These are phyloP conservation scores for Rhinatrema bivittatum DNA, from an alignment of 2,797 vertebrate genomes.

Conservation along the genomic window DNA sequence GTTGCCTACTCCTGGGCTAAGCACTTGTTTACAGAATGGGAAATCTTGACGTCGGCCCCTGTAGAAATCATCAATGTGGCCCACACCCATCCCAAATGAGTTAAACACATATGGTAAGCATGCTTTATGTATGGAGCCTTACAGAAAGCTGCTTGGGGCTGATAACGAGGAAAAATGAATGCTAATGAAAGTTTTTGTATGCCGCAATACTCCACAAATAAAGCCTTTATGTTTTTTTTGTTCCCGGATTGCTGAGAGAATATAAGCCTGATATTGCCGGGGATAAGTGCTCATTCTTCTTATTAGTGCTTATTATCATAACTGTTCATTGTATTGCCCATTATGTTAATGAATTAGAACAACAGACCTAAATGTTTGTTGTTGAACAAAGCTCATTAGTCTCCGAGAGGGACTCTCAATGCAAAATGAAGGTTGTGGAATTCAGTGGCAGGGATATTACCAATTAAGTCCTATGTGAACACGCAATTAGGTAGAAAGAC, in stretches of 20 bases:
- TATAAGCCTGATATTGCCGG: constrained; percentile 8
- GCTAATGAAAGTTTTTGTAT: neutral
- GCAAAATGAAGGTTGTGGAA: constrained; percentile 33
- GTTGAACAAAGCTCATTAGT: constrained; percentile 48
- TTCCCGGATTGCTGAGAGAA: constrained; percentile 1
- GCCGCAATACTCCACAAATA: neutral
- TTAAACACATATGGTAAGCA: too few species aligned
- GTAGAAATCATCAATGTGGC: too few species aligned
- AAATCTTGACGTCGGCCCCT: too few species aligned
- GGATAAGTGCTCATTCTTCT: constrained; percentile 31
- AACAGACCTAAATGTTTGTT: constrained; percentile 48
- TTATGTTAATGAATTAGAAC: constrained; percentile 58
- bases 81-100: too few species aligned
- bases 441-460: constrained; percentile 39
- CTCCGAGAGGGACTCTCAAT: constrained; percentile 29
- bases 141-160: too few species aligned
- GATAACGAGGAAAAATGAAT: neutral
- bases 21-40: too few species aligned
- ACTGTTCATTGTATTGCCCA: constrained; percentile 37
- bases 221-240: neutral
- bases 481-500: constrained; percentile 48
- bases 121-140: too few species aligned
- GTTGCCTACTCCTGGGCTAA: too few species aligned
- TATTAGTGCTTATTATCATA: constrained; percentile 45
- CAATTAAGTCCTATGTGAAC: constrained; percentile 55